Evolutionary conservation across 2,888 invertebrate genomes (phyloP).

Genomic region (Ephialtes manifestator): DNA sequence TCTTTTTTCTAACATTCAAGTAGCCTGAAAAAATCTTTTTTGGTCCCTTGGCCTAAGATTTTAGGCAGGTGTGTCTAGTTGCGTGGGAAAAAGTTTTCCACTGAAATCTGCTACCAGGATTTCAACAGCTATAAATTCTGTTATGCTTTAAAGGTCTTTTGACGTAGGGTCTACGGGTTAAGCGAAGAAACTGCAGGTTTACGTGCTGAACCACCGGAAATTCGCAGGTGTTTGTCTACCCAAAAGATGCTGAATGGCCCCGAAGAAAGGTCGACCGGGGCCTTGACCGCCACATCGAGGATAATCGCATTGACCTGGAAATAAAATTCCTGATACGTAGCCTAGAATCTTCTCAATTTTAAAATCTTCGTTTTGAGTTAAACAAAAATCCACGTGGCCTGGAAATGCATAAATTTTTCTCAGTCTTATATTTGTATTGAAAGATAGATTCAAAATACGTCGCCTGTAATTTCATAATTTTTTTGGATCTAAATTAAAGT

Average conservation of each 20-base stretch:
- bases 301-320: slow-evolving; percentile 54
- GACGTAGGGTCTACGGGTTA: neutral
- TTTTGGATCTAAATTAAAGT: neutral
- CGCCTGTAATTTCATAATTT: neutral
- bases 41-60: neutral
- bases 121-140: neutral
- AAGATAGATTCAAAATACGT: neutral
- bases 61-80: neutral
- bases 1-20: neutral
- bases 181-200: neutral
- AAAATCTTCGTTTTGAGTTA: neutral
- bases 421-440: neutral
- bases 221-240: slow-evolving; percentile 22
- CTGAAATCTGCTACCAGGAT: neutral
- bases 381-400: neutral
- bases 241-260: neutral
- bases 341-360: neutral
- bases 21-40: neutral
- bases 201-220: neutral
- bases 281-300: slow-evolving; percentile 27
- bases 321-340: slow-evolving; percentile 23
- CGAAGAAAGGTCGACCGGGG: slow-evolving; percentile 31
- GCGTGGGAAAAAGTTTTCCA: neutral
- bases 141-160: neutral
- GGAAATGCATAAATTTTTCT: neutral